Percentiles rank a stretch among this genome's conserved stretches.
phyloP scores from a whole-genome alignment of 1,140 invertebrate species.

The Oncopeltus fasciatus region DNA sequence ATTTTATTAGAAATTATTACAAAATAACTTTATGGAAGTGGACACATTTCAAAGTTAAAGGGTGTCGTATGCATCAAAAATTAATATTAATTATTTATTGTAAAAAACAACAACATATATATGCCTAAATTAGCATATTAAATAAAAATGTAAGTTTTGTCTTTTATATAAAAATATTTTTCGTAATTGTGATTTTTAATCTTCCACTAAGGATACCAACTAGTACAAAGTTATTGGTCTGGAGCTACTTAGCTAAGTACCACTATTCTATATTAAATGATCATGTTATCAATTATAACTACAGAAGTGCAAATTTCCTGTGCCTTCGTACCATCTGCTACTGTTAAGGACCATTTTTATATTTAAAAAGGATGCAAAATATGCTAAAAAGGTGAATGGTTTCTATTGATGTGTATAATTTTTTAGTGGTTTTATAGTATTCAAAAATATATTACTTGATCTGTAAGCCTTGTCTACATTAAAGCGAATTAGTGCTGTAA shows the following conservation, averaged over 20 bases:
- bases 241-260: not conserved
- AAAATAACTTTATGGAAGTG: not conserved
- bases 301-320: constrained; percentile 3
- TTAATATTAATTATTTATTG: too few species aligned
- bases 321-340: not conserved
- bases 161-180: not conserved
- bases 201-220: too few species aligned
- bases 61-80: too few species aligned
- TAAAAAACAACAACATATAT: not conserved
- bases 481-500: too few species aligned
- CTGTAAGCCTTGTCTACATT: too few species aligned
- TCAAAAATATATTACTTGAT: too few species aligned
- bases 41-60: not conserved
- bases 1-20: not conserved
- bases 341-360: constrained; percentile 5
- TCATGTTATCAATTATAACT: not conserved
- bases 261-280: not conserved
- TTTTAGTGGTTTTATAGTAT: too few species aligned
- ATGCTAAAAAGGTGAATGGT: not conserved
- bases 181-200: too few species aligned
- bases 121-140: not conserved
- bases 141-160: not conserved
- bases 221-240: too few species aligned
- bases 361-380: not conserved
- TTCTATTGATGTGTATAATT: too few species aligned